Evolutionary conservation across 2,113 vertebrate genomes (phyloP).

Genomic region (Clinocottus analis): DNA sequence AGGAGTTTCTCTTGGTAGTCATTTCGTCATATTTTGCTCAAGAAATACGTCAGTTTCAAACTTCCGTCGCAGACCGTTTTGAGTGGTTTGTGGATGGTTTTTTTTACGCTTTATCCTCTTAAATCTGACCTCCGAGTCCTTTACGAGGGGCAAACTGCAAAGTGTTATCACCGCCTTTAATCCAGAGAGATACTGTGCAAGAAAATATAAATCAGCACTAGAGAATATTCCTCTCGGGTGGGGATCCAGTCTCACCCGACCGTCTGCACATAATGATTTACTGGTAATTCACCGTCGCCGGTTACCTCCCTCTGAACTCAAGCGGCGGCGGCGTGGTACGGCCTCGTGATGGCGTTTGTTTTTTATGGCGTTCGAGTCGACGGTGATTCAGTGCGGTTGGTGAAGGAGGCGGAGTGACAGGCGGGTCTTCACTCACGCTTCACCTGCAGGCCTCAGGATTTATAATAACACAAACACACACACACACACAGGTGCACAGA

Average conservation of each 20-base stretch:
- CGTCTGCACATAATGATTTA: not conserved
- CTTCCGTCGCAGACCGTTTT: not conserved
- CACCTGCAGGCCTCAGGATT: slow-evolving; percentile 20
- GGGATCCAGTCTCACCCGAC: not conserved
- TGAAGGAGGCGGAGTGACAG: slow-evolving; percentile 17
- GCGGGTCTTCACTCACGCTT: slow-evolving; percentile 28
- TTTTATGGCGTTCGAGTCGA: slow-evolving; percentile 26
- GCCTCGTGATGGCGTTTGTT: slow-evolving; percentile 10
- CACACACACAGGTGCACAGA: not conserved
- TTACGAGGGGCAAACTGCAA: not conserved
- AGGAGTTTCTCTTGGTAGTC: not conserved
- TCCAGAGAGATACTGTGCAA: not conserved
- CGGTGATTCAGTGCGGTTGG: slow-evolving; percentile 26
- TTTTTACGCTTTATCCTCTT: too few species aligned
- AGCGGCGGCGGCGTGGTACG: not conserved
- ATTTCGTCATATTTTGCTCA: not conserved
- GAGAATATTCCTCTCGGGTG: too few species aligned
- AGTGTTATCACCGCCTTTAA: not conserved
- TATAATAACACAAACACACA: not conserved
- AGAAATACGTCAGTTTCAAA: not conserved
- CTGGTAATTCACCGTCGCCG: not conserved
- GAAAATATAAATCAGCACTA: not conserved
- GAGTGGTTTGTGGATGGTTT: too few species aligned
- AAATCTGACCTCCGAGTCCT: not conserved
- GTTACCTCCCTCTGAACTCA: not conserved